Evolutionary conservation across 2,797 vertebrate species (phyloP).

Genomic region (Pipistrellus nathusii): DNA sequence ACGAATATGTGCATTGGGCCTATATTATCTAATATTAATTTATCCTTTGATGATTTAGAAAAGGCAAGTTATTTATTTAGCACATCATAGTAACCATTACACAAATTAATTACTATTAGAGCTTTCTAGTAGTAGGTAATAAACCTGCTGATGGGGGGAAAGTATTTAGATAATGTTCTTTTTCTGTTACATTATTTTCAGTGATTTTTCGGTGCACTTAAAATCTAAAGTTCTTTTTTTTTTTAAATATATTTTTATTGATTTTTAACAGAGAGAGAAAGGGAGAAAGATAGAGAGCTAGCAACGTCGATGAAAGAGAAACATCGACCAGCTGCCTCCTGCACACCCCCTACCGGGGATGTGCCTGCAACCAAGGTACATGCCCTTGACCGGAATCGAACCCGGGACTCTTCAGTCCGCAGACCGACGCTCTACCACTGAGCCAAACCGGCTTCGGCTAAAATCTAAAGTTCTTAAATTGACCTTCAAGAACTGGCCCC

Average conservation of each 20-base stretch:
- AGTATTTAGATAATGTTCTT: neutral
- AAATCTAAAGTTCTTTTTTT: neutral
- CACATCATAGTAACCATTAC: neutral
- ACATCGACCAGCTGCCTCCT: too few relatives aligned
- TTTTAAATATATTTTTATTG: too few relatives aligned
- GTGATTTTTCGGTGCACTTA: neutral
- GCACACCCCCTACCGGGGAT: too few relatives aligned
- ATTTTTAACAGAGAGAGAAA: too few relatives aligned
- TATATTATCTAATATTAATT: neutral
- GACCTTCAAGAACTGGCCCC: neutral
- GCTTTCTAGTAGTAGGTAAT: neutral
- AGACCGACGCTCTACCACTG: too few relatives aligned
- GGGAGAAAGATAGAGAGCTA: too few relatives aligned
- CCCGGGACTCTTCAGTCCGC: too few relatives aligned
- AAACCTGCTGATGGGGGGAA: neutral
- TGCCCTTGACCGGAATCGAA: too few relatives aligned
- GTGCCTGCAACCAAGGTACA: too few relatives aligned
- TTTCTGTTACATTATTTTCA: neutral
- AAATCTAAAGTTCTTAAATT: neutral
- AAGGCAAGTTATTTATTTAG: neutral
- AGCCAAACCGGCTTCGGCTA: too few relatives aligned
- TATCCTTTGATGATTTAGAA: conserved; percentile 11
- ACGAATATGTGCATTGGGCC: too few relatives aligned
- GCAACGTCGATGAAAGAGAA: too few relatives aligned
- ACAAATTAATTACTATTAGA: neutral